phyloP scores from a whole-genome alignment of 2,888 invertebrate species.

The Ditula angustiorana region DNA sequence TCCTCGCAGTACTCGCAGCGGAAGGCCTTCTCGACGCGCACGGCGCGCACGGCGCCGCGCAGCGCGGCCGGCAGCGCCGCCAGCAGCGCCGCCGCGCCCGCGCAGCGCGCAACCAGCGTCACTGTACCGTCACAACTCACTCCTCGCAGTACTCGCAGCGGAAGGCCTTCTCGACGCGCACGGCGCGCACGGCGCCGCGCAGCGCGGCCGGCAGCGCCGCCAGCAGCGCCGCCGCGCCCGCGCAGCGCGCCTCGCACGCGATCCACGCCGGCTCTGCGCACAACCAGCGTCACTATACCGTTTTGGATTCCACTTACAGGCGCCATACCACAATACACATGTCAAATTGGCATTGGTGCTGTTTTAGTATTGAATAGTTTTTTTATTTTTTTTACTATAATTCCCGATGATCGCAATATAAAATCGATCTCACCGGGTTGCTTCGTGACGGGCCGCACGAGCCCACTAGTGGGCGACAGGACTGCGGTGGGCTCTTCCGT shows the following conservation, averaged over 20 bases:
- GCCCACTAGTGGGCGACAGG: slow-evolving; percentile 76
- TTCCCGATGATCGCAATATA: neutral
- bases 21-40: slow-evolving; percentile 79
- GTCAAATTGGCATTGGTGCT: too few relatives aligned
- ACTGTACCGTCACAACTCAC: slow-evolving; percentile 69
- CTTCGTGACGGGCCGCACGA: slow-evolving; percentile 61
- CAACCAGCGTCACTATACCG: neutral
- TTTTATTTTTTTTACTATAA: too few relatives aligned
- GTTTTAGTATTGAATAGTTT: too few relatives aligned
- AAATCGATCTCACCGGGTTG: slow-evolving; percentile 53
- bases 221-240: slow-evolving; percentile 15
- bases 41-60: slow-evolving; percentile 64
- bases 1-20: slow-evolving; percentile 84
- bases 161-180: slow-evolving; percentile 79
- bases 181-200: slow-evolving; percentile 64
- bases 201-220: slow-evolving; percentile 56
- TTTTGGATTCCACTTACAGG: too few relatives aligned
- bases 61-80: slow-evolving; percentile 56
- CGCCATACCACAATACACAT: too few relatives aligned
- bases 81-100: slow-evolving; percentile 15
- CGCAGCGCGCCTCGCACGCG: too few relatives aligned
- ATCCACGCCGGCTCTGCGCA: too few relatives aligned
- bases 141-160: slow-evolving; percentile 84
- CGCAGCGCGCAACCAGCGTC: neutral
- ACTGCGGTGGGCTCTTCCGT: slow-evolving; percentile 58